Evolutionary conservation across 2,888 invertebrate genomes (phyloP).

Genomic region (Steinernema carpocapsae): DNA sequence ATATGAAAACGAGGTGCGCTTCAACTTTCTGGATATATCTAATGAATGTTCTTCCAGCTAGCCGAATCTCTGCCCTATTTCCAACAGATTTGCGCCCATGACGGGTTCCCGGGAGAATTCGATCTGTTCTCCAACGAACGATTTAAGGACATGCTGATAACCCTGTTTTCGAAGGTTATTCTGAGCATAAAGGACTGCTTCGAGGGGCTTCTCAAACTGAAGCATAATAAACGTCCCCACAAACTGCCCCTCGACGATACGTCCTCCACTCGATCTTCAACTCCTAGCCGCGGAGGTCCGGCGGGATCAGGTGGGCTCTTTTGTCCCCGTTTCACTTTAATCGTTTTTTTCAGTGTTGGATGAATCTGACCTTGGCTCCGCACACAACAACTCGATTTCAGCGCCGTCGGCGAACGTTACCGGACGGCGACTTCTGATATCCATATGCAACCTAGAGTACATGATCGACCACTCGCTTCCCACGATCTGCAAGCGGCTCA

Average conservation of each 20-base stretch:
- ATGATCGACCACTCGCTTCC: constrained; percentile 60
- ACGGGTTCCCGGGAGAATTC: constrained; percentile 60
- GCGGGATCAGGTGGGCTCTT: background rate
- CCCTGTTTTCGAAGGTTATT: constrained; percentile 46
- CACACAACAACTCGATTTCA: background rate
- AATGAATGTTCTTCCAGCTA: constrained; percentile 46
- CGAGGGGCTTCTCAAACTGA: constrained; percentile 42
- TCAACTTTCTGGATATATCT: background rate
- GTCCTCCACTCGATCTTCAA: constrained; percentile 25
- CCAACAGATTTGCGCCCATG: constrained; percentile 55
- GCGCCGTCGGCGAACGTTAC: constrained; percentile 42
- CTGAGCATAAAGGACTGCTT: constrained; percentile 50
- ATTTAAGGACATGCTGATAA: constrained; percentile 51
- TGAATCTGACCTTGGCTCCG: constrained; percentile 7
- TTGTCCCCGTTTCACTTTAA: background rate
- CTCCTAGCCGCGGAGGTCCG: constrained; percentile 23
- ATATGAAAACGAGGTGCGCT: constrained; percentile 63
- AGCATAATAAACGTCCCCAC: constrained; percentile 19
- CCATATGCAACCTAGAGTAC: constrained; percentile 67
- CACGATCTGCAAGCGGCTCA: constrained; percentile 59
- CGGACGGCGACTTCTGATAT: constrained; percentile 63
- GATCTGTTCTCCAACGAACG: constrained; percentile 64
- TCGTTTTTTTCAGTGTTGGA: background rate
- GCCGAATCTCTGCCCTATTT: constrained; percentile 60
- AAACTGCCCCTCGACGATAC: constrained; percentile 20